A percentile compares a stretch with the other conserved stretches of the same genome.
phyloP scores from a whole-genome alignment of 2,797 vertebrate species.

The Acanthurus lineatus region DNA sequence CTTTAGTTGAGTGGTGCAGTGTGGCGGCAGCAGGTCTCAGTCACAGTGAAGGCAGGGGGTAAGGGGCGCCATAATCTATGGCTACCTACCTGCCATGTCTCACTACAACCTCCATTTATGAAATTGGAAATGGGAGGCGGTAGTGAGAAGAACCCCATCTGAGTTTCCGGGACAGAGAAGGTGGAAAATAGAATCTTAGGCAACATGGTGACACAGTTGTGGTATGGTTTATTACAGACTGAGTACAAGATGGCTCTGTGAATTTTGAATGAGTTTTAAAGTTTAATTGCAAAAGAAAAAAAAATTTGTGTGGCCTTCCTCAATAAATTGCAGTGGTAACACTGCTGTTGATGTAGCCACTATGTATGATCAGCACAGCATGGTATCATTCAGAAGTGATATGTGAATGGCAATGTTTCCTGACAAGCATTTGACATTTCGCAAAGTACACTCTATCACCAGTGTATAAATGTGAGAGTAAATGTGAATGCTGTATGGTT shows the following conservation, averaged over 20 bases:
- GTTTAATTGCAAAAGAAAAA: no score
- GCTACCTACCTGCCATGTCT: slow-evolving; percentile 32
- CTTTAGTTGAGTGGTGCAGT: slow-evolving; percentile 47
- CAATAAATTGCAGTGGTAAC: no score
- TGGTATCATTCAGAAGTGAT: no score
- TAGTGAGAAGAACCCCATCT: slow-evolving; percentile 1
- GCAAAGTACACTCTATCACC: no score
- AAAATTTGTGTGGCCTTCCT: no score
- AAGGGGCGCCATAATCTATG: slow-evolving; percentile 39
- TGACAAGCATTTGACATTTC: no score
- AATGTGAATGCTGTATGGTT: no score
- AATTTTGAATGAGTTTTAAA: no score
- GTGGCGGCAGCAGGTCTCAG: slow-evolving; percentile 45
- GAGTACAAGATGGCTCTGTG: slow-evolving; percentile 2
- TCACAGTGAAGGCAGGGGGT: slow-evolving; percentile 33
- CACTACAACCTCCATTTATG: slow-evolving; percentile 62
- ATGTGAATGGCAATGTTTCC: no score
- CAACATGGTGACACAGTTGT: slow-evolving; percentile 47
- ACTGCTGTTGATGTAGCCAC: no score
- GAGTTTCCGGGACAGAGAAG: slow-evolving; percentile 52
- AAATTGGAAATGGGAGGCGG: slow-evolving; percentile 38
- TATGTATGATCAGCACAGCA: no score
- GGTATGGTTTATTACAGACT: slow-evolving; percentile 8
- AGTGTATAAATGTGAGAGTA: no score
- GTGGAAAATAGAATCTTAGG: slow-evolving; percentile 62